Percentiles rank a stretch among this genome's conserved stretches.
Evolutionary conservation across 2,113 vertebrate species (phyloP).

Genomic region (Eudyptes chrysolophus): DNA sequence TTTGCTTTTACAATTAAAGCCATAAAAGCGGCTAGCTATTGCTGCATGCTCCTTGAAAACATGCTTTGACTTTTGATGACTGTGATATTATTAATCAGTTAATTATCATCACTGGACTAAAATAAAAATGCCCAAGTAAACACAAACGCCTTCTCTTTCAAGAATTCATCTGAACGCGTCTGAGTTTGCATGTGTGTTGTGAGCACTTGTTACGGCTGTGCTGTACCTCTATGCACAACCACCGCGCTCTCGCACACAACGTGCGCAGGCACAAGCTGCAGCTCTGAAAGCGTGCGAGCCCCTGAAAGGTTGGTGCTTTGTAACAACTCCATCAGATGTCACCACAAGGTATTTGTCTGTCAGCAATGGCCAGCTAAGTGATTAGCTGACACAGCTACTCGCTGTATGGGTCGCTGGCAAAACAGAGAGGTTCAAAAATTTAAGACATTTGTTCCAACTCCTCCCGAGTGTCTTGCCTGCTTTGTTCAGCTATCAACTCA

Average conservation of each 20-base stretch:
- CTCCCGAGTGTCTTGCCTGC: slow-evolving; percentile 56
- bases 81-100: slow-evolving; percentile 65
- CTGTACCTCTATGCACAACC: not conserved
- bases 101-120: slow-evolving; percentile 53
- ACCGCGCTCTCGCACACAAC: not conserved
- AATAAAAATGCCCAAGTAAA: slow-evolving; percentile 44
- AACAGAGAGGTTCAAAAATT: slow-evolving; percentile 75
- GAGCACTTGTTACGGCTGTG: not conserved
- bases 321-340: slow-evolving; percentile 33
- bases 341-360: slow-evolving; percentile 68
- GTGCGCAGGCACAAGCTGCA: not conserved
- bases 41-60: slow-evolving; percentile 57
- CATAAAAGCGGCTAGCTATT: slow-evolving; percentile 27
- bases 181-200: not conserved
- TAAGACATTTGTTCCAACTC: slow-evolving; percentile 64
- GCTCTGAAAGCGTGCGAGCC: not conserved
- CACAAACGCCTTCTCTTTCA: slow-evolving; percentile 37
- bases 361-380: slow-evolving; percentile 57
- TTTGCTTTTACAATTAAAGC: slow-evolving; percentile 70
- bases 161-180: not conserved
- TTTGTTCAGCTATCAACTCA: slow-evolving; percentile 45
- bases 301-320: slow-evolving; percentile 16
- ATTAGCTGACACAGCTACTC: slow-evolving; percentile 70
- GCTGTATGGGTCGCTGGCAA: slow-evolving; percentile 72
- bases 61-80: slow-evolving; percentile 37